A percentile compares a stretch with the other conserved stretches of the same genome.
Evolutionary conservation across 2,888 invertebrate species (phyloP).

Genomic region (Diplolepis rosae): DNA sequence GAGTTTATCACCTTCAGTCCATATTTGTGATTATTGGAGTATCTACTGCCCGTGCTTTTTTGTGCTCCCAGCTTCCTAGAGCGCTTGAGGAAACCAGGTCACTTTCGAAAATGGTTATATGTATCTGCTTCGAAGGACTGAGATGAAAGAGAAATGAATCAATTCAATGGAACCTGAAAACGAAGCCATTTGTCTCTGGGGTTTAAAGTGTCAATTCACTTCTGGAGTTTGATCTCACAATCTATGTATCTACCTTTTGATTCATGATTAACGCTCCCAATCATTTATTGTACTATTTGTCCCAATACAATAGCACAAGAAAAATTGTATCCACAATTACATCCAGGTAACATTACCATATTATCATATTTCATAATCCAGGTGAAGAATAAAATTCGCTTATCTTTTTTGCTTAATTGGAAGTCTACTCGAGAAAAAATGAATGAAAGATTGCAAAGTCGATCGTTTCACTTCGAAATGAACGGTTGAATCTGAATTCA

Average conservation of each 20-base stretch:
- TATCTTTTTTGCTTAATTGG: background rate
- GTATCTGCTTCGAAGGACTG: slow-evolving; percentile 11
- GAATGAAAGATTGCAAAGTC: background rate
- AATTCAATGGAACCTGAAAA: slow-evolving; percentile 13
- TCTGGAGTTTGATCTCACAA: slow-evolving; percentile 10
- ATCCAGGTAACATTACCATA: too few species aligned
- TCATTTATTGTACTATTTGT: background rate
- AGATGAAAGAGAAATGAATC: slow-evolving; percentile 10
- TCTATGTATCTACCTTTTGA: background rate
- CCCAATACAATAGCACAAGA: background rate
- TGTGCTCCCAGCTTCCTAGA: background rate
- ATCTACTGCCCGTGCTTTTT: background rate
- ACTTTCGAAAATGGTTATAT: slow-evolving; percentile 22
- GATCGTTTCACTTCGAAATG: background rate
- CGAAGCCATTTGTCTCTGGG: slow-evolving; percentile 1
- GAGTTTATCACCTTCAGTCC: background rate
- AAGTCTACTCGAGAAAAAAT: background rate
- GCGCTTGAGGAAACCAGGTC: slow-evolving; percentile 1
- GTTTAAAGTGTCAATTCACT: slow-evolving; percentile 14
- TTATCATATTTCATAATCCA: too few species aligned
- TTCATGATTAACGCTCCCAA: background rate
- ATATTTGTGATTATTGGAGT: background rate
- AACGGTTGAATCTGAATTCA: slow-evolving; percentile 8
- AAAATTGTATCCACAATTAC: too few species aligned
- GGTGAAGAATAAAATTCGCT: too few species aligned